phyloP scores from a whole-genome alignment of 2,797 vertebrate species.

The Meriones psammophilus region DNA sequence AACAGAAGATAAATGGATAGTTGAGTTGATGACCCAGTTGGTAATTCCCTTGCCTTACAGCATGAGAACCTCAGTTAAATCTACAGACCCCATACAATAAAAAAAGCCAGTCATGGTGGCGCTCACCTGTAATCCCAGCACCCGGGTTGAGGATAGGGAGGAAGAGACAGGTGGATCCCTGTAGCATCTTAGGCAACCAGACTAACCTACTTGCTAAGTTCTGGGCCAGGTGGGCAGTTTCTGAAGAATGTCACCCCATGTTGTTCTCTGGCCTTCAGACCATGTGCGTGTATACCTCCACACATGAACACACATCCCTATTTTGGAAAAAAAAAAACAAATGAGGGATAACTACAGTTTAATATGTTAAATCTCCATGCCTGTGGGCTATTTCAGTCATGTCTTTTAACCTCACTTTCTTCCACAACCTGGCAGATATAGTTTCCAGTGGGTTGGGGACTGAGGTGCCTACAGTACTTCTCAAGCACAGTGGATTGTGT shows the following conservation, averaged over 20 bases:
- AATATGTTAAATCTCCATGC: not conserved
- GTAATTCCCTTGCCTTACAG: not conserved
- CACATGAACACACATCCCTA: not conserved
- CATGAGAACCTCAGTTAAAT: not conserved
- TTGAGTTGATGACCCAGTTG: not conserved
- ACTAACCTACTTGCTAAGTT: not conserved
- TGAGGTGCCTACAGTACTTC: not conserved
- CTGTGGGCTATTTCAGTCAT: not conserved
- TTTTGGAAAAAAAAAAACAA: not conserved
- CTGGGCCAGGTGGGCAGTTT: not conserved
- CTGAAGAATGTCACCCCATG: not conserved
- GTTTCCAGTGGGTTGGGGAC: not conserved
- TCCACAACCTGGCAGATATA: not conserved
- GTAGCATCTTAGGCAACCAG: not conserved
- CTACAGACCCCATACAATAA: no score
- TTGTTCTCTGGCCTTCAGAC: not conserved
- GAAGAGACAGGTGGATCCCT: no score
- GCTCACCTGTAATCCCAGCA: not conserved
- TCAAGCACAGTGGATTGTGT: not conserved
- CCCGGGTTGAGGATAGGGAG: no score
- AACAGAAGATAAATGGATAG: not conserved
- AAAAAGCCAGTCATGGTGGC: not conserved
- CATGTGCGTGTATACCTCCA: no score
- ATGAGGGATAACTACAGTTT: not conserved
- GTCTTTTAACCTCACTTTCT: not conserved